Percentiles rank a stretch among this genome's conserved stretches.
These are phyloP conservation scores for Osedax fenrisi DNA, from an alignment of 2,888 invertebrate genomes.

Conservation along the genomic window DNA sequence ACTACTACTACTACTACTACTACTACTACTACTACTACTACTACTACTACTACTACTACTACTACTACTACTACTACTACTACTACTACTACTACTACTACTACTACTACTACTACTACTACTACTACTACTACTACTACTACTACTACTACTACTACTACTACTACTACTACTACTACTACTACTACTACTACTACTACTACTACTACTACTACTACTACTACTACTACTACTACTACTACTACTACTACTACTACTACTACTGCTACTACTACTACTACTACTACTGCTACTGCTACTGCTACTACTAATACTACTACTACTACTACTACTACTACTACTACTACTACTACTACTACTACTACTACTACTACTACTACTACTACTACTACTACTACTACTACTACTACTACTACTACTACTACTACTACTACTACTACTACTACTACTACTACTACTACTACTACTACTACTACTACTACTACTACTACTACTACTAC, in stretches of 20 bases:
- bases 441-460: slow-evolving; percentile 18
- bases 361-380: slow-evolving; percentile 15
- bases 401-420: slow-evolving; percentile 19
- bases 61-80: too few species aligned
- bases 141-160: too few species aligned
- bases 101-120: too few species aligned
- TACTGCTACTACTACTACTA: slow-evolving; percentile 2
- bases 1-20: too few species aligned
- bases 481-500: slow-evolving; percentile 7
- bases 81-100: too few species aligned
- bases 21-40: too few species aligned
- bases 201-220: too few species aligned
- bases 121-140: too few species aligned
- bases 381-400: slow-evolving; percentile 20
- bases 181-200: too few species aligned
- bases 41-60: too few species aligned
- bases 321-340: background rate
- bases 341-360: slow-evolving; percentile 16
- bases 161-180: too few species aligned
- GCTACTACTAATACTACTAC: too few species aligned
- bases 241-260: slow-evolving; percentile 21
- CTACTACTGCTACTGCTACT: background rate
- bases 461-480: slow-evolving; percentile 4
- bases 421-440: slow-evolving; percentile 21
- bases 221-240: background rate